Conservation (phyloP, 64 coral and sea anemone species). For the Actinia tenebrosa region DNA sequence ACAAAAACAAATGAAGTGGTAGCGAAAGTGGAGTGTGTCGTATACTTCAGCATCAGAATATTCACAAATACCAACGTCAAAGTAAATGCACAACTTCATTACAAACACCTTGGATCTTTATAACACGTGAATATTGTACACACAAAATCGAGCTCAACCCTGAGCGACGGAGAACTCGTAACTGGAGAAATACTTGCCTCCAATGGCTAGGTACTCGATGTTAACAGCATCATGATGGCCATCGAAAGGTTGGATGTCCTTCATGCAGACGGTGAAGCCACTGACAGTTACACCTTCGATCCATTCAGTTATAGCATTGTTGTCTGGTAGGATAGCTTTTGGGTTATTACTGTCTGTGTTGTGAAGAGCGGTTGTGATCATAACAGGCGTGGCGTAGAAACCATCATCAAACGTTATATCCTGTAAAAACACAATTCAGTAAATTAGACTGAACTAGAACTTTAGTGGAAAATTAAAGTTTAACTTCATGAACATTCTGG, state of each 20-base stretch:
- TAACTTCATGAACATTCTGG: too few species aligned
- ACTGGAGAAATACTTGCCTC: conserved; percentile 35
- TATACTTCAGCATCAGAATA: too few species aligned
- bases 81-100: too few species aligned
- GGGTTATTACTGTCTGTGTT: conserved; percentile 16
- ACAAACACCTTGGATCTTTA: too few species aligned
- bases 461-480: too few species aligned
- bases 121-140: too few species aligned
- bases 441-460: too few species aligned
- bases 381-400: conserved; percentile 40
- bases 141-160: too few species aligned
- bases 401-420: conserved; percentile 12
- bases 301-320: conserved; percentile 66
- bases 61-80: too few species aligned
- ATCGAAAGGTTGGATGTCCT: conserved; percentile 74
- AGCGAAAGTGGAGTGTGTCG: too few species aligned
- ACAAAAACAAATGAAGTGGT: too few species aligned
- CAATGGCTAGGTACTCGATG: conserved; percentile 54
- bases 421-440: not conserved
- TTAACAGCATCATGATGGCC: conserved; percentile 61
- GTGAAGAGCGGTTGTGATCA: conserved; percentile 58
- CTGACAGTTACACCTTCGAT: conserved; percentile 24
- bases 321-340: conserved; percentile 36
- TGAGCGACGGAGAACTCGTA: too few species aligned
- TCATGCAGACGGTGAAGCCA: conserved; percentile 62